Percentiles rank a stretch among this genome's conserved stretches.
Evolutionary conservation across 2,888 invertebrate genomes (phyloP).

Genomic region (Lithophane socia): DNA sequence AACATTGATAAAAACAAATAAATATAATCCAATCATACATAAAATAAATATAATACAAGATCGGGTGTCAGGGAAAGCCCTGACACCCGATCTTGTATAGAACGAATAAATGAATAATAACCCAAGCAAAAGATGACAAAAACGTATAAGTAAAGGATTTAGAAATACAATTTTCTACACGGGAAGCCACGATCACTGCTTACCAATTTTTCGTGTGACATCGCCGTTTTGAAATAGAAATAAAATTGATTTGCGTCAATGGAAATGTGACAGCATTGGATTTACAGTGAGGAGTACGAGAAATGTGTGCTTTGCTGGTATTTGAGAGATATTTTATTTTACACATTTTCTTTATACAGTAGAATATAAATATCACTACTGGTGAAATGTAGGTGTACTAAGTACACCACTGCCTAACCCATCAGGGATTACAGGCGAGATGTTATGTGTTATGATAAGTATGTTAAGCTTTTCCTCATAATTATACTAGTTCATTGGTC

Average conservation of each 20-base stretch:
- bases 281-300: conserved; percentile 44
- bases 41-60: no score
- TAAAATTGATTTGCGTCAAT: conserved; percentile 75
- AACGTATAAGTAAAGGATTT: conserved; percentile 71
- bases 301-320: conserved; percentile 44
- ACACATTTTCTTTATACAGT: background rate
- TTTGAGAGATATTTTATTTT: conserved; percentile 30
- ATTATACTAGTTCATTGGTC: background rate
- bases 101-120: conserved; percentile 62
- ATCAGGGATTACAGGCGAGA: no score
- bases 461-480: no score
- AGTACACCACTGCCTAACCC: no score
- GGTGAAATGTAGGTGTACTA: no score
- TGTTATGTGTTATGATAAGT: no score
- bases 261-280: conserved; percentile 57
- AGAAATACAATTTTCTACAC: conserved; percentile 84
- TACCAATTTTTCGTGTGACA: conserved; percentile 78
- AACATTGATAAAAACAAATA: conserved; percentile 5
- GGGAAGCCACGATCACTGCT: conserved; percentile 76
- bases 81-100: conserved; percentile 53
- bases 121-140: conserved; percentile 63
- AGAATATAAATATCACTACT: no score
- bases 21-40: conserved; percentile 19
- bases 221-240: conserved; percentile 77
- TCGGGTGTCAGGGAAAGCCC: no score